Conservation (phyloP, 2,888 invertebrate species). For the Heliconius charithonia region DNA sequence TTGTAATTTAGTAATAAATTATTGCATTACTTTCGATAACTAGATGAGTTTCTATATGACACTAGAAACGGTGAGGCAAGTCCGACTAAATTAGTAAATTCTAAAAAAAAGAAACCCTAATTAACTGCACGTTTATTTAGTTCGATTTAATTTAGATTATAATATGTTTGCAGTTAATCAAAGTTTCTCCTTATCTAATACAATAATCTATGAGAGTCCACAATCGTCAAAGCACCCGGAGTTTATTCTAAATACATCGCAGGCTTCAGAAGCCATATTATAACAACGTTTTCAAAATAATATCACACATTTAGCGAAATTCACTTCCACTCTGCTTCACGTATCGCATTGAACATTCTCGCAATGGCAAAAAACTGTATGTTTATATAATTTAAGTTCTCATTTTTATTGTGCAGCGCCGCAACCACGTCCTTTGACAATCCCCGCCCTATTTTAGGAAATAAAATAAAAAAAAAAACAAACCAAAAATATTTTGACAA, state of each 20-base stretch:
- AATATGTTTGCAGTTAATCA: slow-evolving; percentile 46
- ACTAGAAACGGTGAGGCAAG: slow-evolving; percentile 72
- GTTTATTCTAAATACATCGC: slow-evolving; percentile 81
- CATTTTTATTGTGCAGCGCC: slow-evolving; percentile 77
- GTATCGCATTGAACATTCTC: slow-evolving; percentile 65
- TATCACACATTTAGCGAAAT: slow-evolving; percentile 81
- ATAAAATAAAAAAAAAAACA: slow-evolving; percentile 61
- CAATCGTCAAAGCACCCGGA: slow-evolving; percentile 84
- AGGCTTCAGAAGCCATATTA: slow-evolving; percentile 78
- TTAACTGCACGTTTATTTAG: slow-evolving; percentile 59
- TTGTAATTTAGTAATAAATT: slow-evolving; percentile 65
- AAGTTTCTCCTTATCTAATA: slow-evolving; percentile 64
- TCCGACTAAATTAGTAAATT: slow-evolving; percentile 77
- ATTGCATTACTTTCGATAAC: slow-evolving; percentile 59
- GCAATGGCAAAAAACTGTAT: slow-evolving; percentile 61
- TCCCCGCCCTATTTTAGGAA: slow-evolving; percentile 68
- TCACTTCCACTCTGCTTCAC: slow-evolving; percentile 74
- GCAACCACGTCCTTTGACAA: slow-evolving; percentile 77
- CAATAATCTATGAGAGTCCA: slow-evolving; percentile 81
- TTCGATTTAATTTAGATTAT: slow-evolving; percentile 31
- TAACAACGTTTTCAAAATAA: slow-evolving; percentile 78
- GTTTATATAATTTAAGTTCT: slow-evolving; percentile 66
- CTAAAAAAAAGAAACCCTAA: slow-evolving; percentile 68
- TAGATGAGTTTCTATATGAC: slow-evolving; percentile 55
- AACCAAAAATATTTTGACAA: slow-evolving; percentile 62